Percentiles rank a stretch among this genome's conserved stretches.
phyloP scores from a whole-genome alignment of 64 coral and sea anemone genomes.

The Actinia equina region DNA sequence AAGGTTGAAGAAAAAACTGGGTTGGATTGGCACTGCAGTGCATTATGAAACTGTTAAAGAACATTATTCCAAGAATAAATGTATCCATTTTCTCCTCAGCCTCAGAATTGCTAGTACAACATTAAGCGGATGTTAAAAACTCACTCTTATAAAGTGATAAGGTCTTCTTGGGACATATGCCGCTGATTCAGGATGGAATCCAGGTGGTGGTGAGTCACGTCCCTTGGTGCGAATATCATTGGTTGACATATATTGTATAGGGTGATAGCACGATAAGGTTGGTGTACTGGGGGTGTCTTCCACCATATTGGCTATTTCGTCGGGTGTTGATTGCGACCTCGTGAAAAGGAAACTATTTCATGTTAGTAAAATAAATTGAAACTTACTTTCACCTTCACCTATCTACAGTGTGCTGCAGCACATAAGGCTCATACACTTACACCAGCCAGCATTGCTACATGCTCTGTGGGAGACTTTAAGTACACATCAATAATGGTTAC shows the following conservation, averaged over 20 bases:
- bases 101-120: too few species aligned
- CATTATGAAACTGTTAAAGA: too few species aligned
- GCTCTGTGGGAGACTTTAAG: too few species aligned
- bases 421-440: background rate
- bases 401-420: background rate
- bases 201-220: slow-evolving; percentile 89
- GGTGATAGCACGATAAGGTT: slow-evolving; percentile 79
- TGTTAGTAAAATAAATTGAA: background rate
- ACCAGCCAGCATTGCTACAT: too few species aligned
- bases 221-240: slow-evolving; percentile 70
- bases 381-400: background rate
- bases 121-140: background rate
- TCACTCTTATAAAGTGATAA: slow-evolving; percentile 72
- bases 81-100: too few species aligned
- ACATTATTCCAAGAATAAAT: too few species aligned
- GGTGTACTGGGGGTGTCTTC: slow-evolving; percentile 90
- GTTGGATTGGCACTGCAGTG: too few species aligned
- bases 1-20: too few species aligned
- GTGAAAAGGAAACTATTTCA: slow-evolving; percentile 8
- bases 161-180: slow-evolving; percentile 54
- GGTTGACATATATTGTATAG: slow-evolving; percentile 82
- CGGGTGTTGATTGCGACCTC: slow-evolving; percentile 88
- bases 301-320: slow-evolving; percentile 86
- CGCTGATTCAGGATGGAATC: slow-evolving; percentile 85
- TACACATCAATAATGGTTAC: too few species aligned